A percentile compares a stretch with the other conserved stretches of the same genome.
phyloP scores from a whole-genome alignment of 2,113 vertebrate species.

The Maccullochella peelii region DNA sequence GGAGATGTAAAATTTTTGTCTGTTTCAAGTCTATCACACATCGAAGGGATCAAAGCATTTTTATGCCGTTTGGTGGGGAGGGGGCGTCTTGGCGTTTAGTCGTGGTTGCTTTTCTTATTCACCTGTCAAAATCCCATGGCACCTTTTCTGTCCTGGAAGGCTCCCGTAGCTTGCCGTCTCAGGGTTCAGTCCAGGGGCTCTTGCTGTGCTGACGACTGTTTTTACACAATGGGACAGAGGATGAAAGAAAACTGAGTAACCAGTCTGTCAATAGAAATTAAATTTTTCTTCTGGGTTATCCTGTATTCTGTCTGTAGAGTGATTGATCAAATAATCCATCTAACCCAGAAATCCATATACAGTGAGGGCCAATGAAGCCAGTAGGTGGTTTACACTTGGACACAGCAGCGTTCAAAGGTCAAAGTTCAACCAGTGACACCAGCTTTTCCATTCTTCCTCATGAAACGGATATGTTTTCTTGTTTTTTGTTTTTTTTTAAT shows the following conservation, averaged over 20 bases:
- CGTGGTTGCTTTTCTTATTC: conserved; percentile 24
- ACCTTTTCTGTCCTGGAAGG: conserved; percentile 28
- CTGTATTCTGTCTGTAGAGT: conserved; percentile 20
- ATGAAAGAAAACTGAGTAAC: conserved; percentile 36
- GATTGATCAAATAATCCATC: conserved; percentile 40
- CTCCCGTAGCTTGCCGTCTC: conserved; percentile 25
- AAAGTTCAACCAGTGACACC: conserved; percentile 49
- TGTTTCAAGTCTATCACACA: conserved; percentile 22
- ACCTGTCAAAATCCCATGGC: conserved; percentile 23
- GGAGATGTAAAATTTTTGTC: conserved; percentile 31
- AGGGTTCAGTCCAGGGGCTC: conserved; percentile 33
- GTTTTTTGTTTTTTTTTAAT: conserved; percentile 1
- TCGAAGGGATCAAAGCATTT: conserved; percentile 15
- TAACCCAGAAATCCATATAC: conserved; percentile 35
- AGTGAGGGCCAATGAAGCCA: not conserved
- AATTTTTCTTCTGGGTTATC: conserved; percentile 33
- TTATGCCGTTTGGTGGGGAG: conserved; percentile 34
- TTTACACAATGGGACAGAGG: conserved; percentile 36
- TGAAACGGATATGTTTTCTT: conserved; percentile 8
- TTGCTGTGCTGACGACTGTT: conserved; percentile 8
- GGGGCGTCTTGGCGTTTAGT: conserved; percentile 18
- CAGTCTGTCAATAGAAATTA: conserved; percentile 38
- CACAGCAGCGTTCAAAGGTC: conserved; percentile 38
- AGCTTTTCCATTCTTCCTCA: conserved; percentile 40
- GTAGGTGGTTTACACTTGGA: conserved; percentile 22